Conservation (phyloP, 2,888 invertebrate species). For the Polydesmus complanatus region DNA sequence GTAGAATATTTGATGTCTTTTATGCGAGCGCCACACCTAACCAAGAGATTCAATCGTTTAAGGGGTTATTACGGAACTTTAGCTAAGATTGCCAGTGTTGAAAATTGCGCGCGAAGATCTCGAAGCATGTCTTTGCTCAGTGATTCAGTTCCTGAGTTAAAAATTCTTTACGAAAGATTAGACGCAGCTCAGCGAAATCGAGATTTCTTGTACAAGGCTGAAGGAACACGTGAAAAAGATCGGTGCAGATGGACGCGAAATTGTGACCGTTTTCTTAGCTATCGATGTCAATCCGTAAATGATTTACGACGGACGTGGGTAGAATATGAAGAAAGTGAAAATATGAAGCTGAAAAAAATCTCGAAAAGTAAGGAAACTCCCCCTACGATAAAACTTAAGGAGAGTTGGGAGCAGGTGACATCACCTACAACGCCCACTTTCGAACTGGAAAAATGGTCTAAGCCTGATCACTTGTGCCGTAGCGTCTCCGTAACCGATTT, state of each 20-base stretch:
- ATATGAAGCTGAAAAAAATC: background rate
- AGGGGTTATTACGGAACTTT: conserved; percentile 71
- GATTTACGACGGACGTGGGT: conserved; percentile 45
- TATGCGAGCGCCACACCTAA: conserved; percentile 49
- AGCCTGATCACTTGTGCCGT: background rate
- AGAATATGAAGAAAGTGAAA: conserved; percentile 6
- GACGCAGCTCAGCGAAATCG: conserved; percentile 64
- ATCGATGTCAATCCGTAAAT: conserved; percentile 75
- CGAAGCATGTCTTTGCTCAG: background rate
- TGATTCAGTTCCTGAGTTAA: conserved; percentile 43
- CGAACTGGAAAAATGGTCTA: background rate
- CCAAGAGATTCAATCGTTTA: conserved; percentile 67
- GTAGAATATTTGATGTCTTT: conserved; percentile 52
- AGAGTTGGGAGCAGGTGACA: background rate
- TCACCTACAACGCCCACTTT: background rate
- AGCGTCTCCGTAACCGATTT: conserved; percentile 16
- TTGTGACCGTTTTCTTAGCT: conserved; percentile 59
- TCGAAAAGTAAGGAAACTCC: background rate
- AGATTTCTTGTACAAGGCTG: conserved; percentile 66
- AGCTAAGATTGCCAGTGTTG: conserved; percentile 68
- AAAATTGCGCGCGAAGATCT: conserved; percentile 28
- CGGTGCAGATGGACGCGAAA: conserved; percentile 54
- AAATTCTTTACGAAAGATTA: conserved; percentile 57
- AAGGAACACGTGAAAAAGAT: conserved; percentile 43
- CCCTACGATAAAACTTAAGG: background rate